Evolutionary conservation across 2,888 invertebrate genomes (phyloP), one percentile per base, ranked within the genome.

Genomic region (Drosophila neoperkinsi): DNA sequence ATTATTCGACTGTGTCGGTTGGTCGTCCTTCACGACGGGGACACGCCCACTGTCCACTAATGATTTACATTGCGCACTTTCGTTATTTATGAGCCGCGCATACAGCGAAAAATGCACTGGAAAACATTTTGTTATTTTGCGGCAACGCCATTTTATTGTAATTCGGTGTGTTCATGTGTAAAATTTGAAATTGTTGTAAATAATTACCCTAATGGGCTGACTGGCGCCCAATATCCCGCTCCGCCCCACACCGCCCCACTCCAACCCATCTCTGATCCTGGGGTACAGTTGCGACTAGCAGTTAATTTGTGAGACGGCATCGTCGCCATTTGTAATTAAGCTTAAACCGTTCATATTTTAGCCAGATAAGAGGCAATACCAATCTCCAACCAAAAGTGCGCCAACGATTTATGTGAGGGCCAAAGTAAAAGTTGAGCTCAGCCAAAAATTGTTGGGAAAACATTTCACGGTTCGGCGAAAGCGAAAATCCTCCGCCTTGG

Each of bases 151-250:
- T 83, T 78, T 81, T 81, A 79, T 74, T 89, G 90, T 87, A 69
- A 79, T 76, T 72, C 73, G n/a, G 77, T 71, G 70, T 81, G 88
- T 75, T 84, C 88, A 87, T 87, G 86, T 87, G 90, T 84, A 90
- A 84, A 90, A 90, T 90, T 90, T 91, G 70, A 80, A 90, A 85
- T 88, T 87, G 88, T 85, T 90, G 90, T 90, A 90, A 85, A 90
- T 90, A 91, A 91, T 91, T 91, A 87, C 90, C 90, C 90, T 85
- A 87, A 87, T 90, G 90, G 69, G 30, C 31, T 74, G 61, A 28
- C 57, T 57, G 46, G 46, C 33, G 30, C 43, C 43, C 5, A 43
- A 43, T 43, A 50, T 9, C 16, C 50, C 28, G 16, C 9, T 46
- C 46, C 13, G 36, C 53, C 53, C 21, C 34, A n/a, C 4, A 33